Percentiles rank a stretch among this genome's conserved stretches.
Evolutionary conservation across 2,113 vertebrate species (phyloP).

Genomic region (Neolamprologus cancellatus): DNA sequence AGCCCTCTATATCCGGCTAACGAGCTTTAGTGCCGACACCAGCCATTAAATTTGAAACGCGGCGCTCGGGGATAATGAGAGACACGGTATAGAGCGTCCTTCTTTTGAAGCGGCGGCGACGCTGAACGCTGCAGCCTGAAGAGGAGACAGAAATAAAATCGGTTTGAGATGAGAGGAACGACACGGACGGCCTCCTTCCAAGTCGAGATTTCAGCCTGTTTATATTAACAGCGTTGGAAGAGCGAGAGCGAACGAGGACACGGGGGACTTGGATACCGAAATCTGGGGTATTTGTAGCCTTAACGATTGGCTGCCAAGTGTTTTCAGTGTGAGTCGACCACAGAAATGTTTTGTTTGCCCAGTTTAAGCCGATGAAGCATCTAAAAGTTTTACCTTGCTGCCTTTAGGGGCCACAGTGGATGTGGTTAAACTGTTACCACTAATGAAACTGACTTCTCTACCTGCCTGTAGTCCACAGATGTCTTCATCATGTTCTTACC

Average conservation of each 20-base stretch:
- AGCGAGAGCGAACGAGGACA: background rate
- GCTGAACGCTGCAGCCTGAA: background rate
- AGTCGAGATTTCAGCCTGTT: background rate
- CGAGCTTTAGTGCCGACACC: background rate
- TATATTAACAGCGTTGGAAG: background rate
- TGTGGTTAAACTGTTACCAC: background rate
- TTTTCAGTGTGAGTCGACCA: background rate
- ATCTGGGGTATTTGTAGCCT: background rate
- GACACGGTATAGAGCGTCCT: background rate
- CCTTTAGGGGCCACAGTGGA: background rate
- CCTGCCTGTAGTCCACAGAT: background rate
- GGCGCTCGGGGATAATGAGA: constrained; percentile 6
- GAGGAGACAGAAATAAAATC: background rate
- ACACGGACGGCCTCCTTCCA: background rate
- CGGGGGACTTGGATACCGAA: background rate
- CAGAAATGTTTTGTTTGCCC: background rate
- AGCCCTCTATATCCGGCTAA: constrained; percentile 20
- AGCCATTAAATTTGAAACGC: constrained; percentile 6
- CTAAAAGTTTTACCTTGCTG: background rate
- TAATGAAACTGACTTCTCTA: background rate
- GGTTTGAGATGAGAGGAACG: background rate
- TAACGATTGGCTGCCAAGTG: background rate
- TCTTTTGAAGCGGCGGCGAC: background rate
- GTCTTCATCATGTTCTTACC: background rate
- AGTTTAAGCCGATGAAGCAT: background rate